Conservation (phyloP, 2,888 invertebrate genomes). For the Mythimna albipuncta region DNA sequence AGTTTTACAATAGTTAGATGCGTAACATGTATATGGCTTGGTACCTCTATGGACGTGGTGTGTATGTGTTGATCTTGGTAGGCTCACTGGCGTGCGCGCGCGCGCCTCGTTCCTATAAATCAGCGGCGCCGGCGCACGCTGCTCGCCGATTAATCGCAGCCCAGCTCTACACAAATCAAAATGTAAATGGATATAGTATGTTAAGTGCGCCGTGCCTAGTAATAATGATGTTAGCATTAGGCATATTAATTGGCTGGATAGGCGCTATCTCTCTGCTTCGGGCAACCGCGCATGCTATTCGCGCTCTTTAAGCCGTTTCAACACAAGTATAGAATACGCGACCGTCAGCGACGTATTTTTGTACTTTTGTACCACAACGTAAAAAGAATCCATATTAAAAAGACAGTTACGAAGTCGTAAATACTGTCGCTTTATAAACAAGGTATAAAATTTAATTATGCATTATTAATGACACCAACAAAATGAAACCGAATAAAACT, state of each 20-base stretch:
- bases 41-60: slow-evolving; percentile 32
- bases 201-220: slow-evolving; percentile 88
- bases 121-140: slow-evolving; percentile 82
- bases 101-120: slow-evolving; percentile 80
- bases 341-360: slow-evolving; percentile 34
- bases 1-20: slow-evolving; percentile 9
- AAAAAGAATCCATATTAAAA: slow-evolving; percentile 42
- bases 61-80: slow-evolving; percentile 59
- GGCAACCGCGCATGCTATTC: slow-evolving; percentile 80
- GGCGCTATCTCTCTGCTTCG: slow-evolving; percentile 83
- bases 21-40: slow-evolving; percentile 20
- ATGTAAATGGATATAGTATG: slow-evolving; percentile 90
- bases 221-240: slow-evolving; percentile 91
- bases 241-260: slow-evolving; percentile 90
- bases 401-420: slow-evolving; percentile 64
- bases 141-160: slow-evolving; percentile 88
- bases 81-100: slow-evolving; percentile 62
- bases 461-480: slow-evolving; percentile 77
- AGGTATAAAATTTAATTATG: slow-evolving; percentile 77
- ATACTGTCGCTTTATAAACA: slow-evolving; percentile 71
- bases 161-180: slow-evolving; percentile 89
- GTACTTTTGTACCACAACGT: slow-evolving; percentile 34
- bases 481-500: slow-evolving; percentile 74
- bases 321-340: slow-evolving; percentile 52
- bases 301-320: slow-evolving; percentile 70